Evolutionary conservation across 2,113 vertebrate genomes (phyloP), one percentile per base, ranked within the genome.

Genomic region (Apus apus): DNA sequence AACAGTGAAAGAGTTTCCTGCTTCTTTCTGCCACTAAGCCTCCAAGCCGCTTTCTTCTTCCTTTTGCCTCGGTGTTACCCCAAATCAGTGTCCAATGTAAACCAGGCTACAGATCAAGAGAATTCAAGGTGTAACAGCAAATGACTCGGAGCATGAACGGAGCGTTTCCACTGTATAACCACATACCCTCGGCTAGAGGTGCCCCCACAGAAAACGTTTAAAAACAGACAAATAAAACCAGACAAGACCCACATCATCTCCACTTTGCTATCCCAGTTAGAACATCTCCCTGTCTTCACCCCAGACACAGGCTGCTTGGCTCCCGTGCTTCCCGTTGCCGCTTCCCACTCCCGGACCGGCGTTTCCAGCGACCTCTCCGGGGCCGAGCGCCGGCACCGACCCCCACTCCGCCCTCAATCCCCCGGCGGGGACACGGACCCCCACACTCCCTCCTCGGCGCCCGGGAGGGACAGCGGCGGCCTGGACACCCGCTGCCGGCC

Each of bases 61-160:
- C 61, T 50, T 54, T 11, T 13, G 23, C 61, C 71, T 72, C 48
- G 40, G 1, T 32, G 71, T 64, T 20, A 43, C 38, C 17, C 29
- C 23, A 66, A 8, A 38, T 25, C 50, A 23, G 2, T 1, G 17
- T 11, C 34, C 71, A 34, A 2, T 0, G 4, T 0, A 65, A 40
- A n/a, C 5, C 43, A 50, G 34, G 43, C 20, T 57, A n/a, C 0
- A 15, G 13, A 85, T 43, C 48, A 43, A 43, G 34, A 45, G 54
- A 72, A 43, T 0, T 9, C 66, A 22, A 75, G 50, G 48, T 20
- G 43, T 8, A 19, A 5, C 21, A 56, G 70, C 0, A 2, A 36
- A 26, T 0, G 21, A 58, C 19, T 23, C 14, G 25, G 11, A 25
- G 30, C 16, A 45, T 11, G 4, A 56, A 18, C 14, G 10, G 11